Evolutionary conservation across 2,797 vertebrate genomes (phyloP).

Genomic region (Adelosebastes latens): DNA sequence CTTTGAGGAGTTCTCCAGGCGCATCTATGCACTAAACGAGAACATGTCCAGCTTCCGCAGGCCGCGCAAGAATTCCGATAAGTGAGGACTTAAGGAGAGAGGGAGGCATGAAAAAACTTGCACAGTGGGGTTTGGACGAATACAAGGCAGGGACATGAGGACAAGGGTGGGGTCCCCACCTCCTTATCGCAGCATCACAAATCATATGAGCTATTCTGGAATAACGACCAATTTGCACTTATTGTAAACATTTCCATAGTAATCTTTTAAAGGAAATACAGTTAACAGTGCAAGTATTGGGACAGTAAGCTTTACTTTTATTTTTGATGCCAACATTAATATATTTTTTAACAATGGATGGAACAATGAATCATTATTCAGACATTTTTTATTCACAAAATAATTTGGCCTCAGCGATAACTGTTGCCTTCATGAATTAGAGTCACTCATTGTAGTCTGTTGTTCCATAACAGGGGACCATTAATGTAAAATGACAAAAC

Average conservation of each 20-base stretch:
- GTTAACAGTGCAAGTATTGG: constrained; percentile 59
- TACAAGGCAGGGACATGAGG: constrained; percentile 44
- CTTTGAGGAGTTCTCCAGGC: constrained; percentile 96
- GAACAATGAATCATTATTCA: neutral
- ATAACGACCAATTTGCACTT: constrained; percentile 89
- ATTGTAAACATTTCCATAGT: constrained; percentile 80
- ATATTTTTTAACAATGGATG: constrained; percentile 28
- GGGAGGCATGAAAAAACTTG: constrained; percentile 22
- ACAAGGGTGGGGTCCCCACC: constrained; percentile 10
- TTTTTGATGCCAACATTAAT: constrained; percentile 25
- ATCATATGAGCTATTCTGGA: constrained; percentile 66
- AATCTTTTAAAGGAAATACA: constrained; percentile 75
- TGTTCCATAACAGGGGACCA: constrained; percentile 10
- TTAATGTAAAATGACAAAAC: neutral
- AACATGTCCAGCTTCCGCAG: constrained; percentile 95
- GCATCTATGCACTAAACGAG: constrained; percentile 96
- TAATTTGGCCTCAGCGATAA: neutral
- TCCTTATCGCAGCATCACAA: constrained; percentile 49
- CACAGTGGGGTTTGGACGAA: constrained; percentile 41
- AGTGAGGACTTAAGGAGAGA: constrained; percentile 79
- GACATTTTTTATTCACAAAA: neutral
- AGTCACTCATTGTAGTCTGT: neutral
- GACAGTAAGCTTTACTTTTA: constrained; percentile 38
- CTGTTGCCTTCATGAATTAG: neutral
- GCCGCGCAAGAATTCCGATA: constrained; percentile 94